Percentiles rank a stretch among this genome's conserved stretches.
Conservation (phyloP, 2,113 vertebrate species). For the Pseudois nayaur region DNA sequence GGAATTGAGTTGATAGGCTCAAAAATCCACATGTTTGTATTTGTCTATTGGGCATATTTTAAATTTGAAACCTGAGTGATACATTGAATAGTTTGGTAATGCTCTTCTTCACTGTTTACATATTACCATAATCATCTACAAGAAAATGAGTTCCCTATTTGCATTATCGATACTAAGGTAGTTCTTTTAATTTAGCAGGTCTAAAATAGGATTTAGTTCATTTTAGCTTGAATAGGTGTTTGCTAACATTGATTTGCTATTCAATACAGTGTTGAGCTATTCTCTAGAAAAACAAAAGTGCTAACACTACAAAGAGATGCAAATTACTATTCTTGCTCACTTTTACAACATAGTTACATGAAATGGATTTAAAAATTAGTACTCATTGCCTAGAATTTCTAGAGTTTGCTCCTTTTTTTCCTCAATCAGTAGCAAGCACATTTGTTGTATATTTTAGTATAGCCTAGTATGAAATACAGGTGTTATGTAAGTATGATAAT, state of each 20-base stretch:
- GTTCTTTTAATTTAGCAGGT: neutral
- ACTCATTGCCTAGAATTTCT: neutral
- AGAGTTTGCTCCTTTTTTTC: neutral
- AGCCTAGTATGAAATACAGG: slow-evolving; percentile 18
- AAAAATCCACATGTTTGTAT: slow-evolving; percentile 61
- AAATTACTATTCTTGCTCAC: neutral
- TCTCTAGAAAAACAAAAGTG: neutral
- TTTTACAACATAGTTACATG: neutral
- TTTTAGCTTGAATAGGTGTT: neutral
- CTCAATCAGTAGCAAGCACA: slow-evolving; percentile 17
- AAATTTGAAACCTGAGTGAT: slow-evolving; percentile 56
- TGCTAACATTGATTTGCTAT: neutral
- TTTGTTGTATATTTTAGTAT: slow-evolving; percentile 40
- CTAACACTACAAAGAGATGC: neutral
- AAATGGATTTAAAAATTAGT: neutral
- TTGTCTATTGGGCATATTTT: slow-evolving; percentile 36
- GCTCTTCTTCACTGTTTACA: slow-evolving; percentile 71
- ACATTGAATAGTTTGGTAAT: slow-evolving; percentile 54
- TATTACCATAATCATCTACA: slow-evolving; percentile 60
- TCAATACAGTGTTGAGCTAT: neutral
- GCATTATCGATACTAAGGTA: slow-evolving; percentile 40
- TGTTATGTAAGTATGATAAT: neutral
- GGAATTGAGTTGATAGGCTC: slow-evolving; percentile 32
- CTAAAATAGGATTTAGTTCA: slow-evolving; percentile 11
- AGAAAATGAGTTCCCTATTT: slow-evolving; percentile 44